Evolutionary conservation across 2,113 vertebrate genomes (phyloP), one percentile per base, ranked within the genome.

Genomic region (Lates calcarifer): DNA sequence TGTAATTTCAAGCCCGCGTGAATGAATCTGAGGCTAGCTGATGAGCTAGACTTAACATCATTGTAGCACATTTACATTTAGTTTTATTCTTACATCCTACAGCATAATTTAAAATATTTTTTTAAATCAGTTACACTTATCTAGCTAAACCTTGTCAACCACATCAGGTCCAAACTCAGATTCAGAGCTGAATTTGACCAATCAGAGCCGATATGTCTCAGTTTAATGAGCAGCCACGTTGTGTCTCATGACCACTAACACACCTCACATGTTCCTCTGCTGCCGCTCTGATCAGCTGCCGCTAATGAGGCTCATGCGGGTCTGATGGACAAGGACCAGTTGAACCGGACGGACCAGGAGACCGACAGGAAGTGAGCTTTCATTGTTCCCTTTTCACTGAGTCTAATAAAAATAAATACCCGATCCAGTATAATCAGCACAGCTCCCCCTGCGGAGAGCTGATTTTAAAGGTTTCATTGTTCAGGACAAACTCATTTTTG

Each of bases 291-390:
- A 90, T 87, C 85, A 77, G 86, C 80, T 75, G 82, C 70, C 55
- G 76, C 70, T 88, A 87, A 89, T 78, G 53, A 85, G 31, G 28
- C 82, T 88, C 89, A 89, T 88, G 87, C 80, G 87, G 72, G 75
- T 57, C 70, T 33, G 37, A 60, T 61, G 65, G 60, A 51, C 2
- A 5, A 18, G 12, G 20, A 56, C 58, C 49, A 29, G 64, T 76
- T 15, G 37, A 58, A 65, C 35, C 15, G 14, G 29, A 24, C 5
- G 11, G 24, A 28, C n/a, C 53, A 9, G 17, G 12, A 29, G 45
- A 45, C 24, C 2, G 9, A 43, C 65, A 39, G 53, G 56, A 68
- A 67, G 22, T 31, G 3, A n/a, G 5, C 14, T 8, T 29, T n/a
- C 7, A 3, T 13, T 14, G 11, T 2, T 13, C 39, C 12, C 13